Evolutionary conservation across 2,113 vertebrate genomes (phyloP), one percentile per base, ranked within the genome.

Genomic region (Tragelaphus buxtoni): DNA sequence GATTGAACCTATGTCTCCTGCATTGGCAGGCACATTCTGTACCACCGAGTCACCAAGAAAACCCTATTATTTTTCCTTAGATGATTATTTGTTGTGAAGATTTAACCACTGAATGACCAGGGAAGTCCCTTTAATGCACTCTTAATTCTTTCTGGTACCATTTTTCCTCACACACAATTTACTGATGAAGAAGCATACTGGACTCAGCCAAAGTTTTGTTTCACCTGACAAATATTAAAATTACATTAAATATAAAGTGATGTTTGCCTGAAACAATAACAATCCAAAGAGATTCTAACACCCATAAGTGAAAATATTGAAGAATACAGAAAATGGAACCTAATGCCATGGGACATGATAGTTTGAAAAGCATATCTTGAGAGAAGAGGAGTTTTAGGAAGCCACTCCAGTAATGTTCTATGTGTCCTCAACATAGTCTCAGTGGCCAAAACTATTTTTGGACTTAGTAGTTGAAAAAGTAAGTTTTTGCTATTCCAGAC

Each of bases 381-480:
- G 17, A 61, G 77, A 69, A 79, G 35, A 88, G 17, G 18, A 65
- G n/a, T 35, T 81, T 69, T 39, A 63, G 28, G 7, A 65, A 89
- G 24, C 6, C 35, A 61, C 12, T 53, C 32, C 3, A 81, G 9
- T 58, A 10, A 49, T 56, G 4, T 20, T 42, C 72, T 51, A 32
- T 4, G 5, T 61, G 89, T 76, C 9, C 3, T 86, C 85, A 53
- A 69, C 63, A 76, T 99, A 99, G 99, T 99, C 99, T 99, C 99
- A 99, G 99, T 99, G 99, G 99, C 99, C 99, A 99, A 99, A 99
- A 99, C 99, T 99, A 99, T 99, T 99, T 99, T 99, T 99, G 99
- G 39, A 90, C 39, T 99, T 99, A 99, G 99, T 99, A 99, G 98
- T 98, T 99, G 96, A 98, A 98, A 98, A 98, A 98, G 98, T 98